These are phyloP conservation scores for Bubalus kerabau DNA, from an alignment of 2,113 vertebrate species.

Conservation along the genomic window DNA sequence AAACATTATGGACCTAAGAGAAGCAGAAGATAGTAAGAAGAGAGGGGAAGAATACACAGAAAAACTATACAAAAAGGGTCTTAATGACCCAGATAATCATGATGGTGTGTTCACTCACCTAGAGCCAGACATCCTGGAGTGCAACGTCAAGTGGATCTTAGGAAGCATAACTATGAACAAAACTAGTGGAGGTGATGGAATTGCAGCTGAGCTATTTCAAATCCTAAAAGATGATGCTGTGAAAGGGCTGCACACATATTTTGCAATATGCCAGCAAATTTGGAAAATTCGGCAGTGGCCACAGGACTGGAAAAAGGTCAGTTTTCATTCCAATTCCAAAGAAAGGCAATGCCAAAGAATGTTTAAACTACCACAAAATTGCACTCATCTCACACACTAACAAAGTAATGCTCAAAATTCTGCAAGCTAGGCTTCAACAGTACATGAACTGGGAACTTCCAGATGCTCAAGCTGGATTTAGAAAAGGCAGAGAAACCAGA, in stretches of 20 bases:
- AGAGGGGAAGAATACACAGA: neutral
- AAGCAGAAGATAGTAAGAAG: neutral
- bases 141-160: neutral
- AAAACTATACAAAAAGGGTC: neutral
- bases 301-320: neutral
- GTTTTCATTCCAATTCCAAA: neutral
- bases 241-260: neutral
- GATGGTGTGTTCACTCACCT: neutral
- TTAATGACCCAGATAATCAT: neutral
- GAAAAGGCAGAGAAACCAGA: neutral
- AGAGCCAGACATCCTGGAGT: neutral
- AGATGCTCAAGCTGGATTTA: neutral
- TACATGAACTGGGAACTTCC: neutral
- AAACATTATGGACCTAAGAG: neutral
- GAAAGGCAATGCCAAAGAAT: neutral
- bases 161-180: neutral
- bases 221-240: neutral
- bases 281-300: neutral
- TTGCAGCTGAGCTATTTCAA: neutral
- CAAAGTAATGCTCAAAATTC: neutral
- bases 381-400: neutral
- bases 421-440: neutral
- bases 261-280: neutral
- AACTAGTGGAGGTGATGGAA: neutral
- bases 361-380: neutral